Evolutionary conservation across 2,888 invertebrate species (phyloP).

Genomic region (Trachelus stipa): DNA sequence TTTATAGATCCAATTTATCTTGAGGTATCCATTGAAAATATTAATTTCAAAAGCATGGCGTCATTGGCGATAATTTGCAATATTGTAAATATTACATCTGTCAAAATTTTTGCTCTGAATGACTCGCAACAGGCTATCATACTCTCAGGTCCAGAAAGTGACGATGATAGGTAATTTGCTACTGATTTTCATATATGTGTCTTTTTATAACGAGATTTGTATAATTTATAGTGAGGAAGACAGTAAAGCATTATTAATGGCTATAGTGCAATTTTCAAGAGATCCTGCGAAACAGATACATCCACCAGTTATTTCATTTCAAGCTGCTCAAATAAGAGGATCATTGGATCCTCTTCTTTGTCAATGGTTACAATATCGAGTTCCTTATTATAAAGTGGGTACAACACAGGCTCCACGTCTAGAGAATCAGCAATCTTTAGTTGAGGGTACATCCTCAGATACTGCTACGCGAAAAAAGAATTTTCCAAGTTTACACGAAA

Average conservation of each 20-base stretch:
- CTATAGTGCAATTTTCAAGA: constrained; percentile 67
- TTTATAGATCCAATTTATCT: constrained; percentile 72
- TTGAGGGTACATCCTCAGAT: constrained; percentile 55
- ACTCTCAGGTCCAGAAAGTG: constrained; percentile 69
- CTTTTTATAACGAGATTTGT: constrained; percentile 10
- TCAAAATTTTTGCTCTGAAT: constrained; percentile 70
- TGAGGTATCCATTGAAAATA: constrained; percentile 72
- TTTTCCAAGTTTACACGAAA: constrained; percentile 62
- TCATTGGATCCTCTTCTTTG: constrained; percentile 76
- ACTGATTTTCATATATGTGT: constrained; percentile 12
- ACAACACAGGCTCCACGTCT: constrained; percentile 31
- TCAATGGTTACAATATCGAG: constrained; percentile 74
- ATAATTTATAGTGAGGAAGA: constrained; percentile 35
- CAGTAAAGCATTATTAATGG: constrained; percentile 47
- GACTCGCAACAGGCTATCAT: constrained; percentile 70
- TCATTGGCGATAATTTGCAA: constrained; percentile 61
- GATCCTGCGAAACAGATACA: constrained; percentile 64
- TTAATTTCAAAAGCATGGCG: constrained; percentile 59
- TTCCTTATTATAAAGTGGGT: constrained; percentile 51
- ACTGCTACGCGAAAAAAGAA: constrained; percentile 54
- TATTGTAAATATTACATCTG: constrained; percentile 62
- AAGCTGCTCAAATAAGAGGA: constrained; percentile 68
- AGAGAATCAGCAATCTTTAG: constrained; percentile 37
- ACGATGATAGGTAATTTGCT: constrained; percentile 33
- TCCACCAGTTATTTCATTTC: constrained; percentile 68